Base-by-base conservation (phyloP, 1,140 invertebrate genomes). In the Tribolium castaneum region DNA sequence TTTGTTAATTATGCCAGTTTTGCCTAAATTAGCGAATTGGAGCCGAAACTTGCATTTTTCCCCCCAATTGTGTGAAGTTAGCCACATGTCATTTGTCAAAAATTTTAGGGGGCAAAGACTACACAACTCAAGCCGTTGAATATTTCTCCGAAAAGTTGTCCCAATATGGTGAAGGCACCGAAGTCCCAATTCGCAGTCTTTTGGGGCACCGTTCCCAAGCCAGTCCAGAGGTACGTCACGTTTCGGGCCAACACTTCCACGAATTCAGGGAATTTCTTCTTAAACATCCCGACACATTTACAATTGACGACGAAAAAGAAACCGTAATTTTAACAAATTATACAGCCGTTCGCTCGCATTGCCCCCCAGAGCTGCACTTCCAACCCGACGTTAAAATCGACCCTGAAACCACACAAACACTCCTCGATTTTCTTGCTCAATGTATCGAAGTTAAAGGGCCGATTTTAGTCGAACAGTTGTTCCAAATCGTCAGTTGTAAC, bases 191-290 rank as follows among this genome's bases (percentile, higher is more conserved):
- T 25, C 96, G 96, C 87, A 97, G 95, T 87, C 90, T 98, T 49
- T 88, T 98, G 12, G 97, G 97, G 0, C 97, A 98, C 88, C 90
- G 96, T 76, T 97, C 95, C 50, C 96, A 97, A 88, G 97, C 97
- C 7, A 96, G 96, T 30, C 96, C 96, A 5, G 97, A 98, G 90
- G 96, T 99, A 75, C 91, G 97, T 72, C 96, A 98, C 85, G 97
- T 99, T 80, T 98, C 97, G 35, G 94, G 94, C 19, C 96, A 98
- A 85, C 96, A 98, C 84, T 94, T 97, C 80, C 96, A 94, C 86
- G 97, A 98, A 87, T 99, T 99, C 85, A 93, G 93, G 80, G 96
- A 98, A 74, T 99, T 99, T 86, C 89, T 99, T 0, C 82, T 91
- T 35, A 94, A 94, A 84, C 95, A 96, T 87, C 91, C 95, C 0